These are phyloP conservation scores for Mesitornis unicolor DNA, from an alignment of 2,113 vertebrate species.

Conservation along the genomic window DNA sequence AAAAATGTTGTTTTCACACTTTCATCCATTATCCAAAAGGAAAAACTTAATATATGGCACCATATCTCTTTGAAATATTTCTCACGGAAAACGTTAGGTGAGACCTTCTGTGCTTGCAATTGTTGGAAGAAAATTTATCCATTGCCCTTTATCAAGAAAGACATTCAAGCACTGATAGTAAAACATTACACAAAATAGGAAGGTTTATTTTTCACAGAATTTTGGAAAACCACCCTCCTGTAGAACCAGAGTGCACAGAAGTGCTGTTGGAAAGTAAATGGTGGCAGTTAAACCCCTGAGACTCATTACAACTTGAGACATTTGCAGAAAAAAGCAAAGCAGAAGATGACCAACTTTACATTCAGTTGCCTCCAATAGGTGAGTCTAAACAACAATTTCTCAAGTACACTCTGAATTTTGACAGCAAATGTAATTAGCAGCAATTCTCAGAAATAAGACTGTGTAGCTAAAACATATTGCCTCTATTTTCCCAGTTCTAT, in stretches of 20 bases:
- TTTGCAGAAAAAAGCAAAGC: background rate
- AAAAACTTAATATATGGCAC: background rate
- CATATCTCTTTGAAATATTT: background rate
- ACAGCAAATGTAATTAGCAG: background rate
- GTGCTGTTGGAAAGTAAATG: background rate
- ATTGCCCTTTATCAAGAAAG: background rate
- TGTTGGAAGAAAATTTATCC: rapidly evolving
- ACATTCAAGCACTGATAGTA: rapidly evolving
- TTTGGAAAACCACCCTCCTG: background rate
- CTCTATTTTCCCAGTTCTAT: background rate
- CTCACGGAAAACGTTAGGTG: background rate
- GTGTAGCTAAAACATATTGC: background rate
- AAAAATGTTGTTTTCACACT: background rate
- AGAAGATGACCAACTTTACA: background rate
- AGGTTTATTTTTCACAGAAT: background rate
- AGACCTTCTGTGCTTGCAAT: background rate
- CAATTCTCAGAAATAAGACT: background rate
- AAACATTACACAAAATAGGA: background rate
- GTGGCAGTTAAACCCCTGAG: background rate
- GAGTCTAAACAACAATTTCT: background rate
- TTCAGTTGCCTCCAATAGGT: background rate
- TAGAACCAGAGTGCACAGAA: background rate
- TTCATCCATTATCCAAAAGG: background rate
- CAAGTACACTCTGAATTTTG: background rate
- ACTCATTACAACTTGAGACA: background rate